These are phyloP conservation scores for Pseudolycoriella hygida DNA, from an alignment of 2,888 invertebrate genomes.

Conservation along the genomic window DNA sequence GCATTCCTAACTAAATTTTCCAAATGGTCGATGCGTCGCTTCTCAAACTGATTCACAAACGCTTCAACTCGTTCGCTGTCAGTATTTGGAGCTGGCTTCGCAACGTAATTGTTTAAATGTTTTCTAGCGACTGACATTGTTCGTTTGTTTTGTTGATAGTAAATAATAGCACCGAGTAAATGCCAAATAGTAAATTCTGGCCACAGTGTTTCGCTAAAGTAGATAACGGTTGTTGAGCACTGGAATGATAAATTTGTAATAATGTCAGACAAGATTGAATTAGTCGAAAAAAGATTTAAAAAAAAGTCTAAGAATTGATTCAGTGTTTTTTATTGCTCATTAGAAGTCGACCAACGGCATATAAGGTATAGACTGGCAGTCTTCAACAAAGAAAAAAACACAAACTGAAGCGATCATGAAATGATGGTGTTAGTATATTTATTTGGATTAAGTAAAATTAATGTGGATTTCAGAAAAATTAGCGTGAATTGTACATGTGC, in stretches of 20 bases:
- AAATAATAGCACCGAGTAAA: conserved; percentile 66
- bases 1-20: not conserved
- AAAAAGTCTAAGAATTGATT: not conserved
- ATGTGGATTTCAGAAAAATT: no score
- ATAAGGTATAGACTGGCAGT: no score
- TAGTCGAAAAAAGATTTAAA: not conserved
- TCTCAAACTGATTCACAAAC: not conserved
- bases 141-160: conserved; percentile 46
- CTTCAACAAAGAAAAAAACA: no score
- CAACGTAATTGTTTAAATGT: not conserved
- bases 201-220: conserved; percentile 85
- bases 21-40: not conserved
- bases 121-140: not conserved
- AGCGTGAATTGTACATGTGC: no score
- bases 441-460: no score
- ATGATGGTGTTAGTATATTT: no score
- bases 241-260: conserved; percentile 24
- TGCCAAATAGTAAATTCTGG: conserved; percentile 93
- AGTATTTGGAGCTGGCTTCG: not conserved
- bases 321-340: no score
- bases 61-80: not conserved
- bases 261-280: conserved; percentile 1
- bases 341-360: no score
- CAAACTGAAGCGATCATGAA: no score
- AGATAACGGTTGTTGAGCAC: conserved; percentile 61